Base-by-base conservation (phyloP, 2,797 vertebrate genomes). In the Microcaecilia unicolor region DNA sequence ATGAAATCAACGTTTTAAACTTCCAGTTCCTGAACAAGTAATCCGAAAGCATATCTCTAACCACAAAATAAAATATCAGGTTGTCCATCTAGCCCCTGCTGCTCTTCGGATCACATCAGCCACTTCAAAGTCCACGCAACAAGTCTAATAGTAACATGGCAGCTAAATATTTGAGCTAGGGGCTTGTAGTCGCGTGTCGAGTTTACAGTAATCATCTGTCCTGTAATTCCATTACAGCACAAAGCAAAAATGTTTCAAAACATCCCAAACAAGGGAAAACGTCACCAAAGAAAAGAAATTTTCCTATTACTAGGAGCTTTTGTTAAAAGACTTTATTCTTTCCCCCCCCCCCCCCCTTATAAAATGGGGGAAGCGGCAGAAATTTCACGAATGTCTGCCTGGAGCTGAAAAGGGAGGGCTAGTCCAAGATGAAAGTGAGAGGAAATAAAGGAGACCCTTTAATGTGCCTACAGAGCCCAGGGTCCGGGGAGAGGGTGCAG, bases 391-490 rank as follows among this genome's bases (percentile, higher is more conserved):
- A 88, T 86, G 83, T 76, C 84, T 77, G 87, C 89, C 85, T 79
- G 73, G 49, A 89, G 90, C 88, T 70, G 82, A 34, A 76, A 71
- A 66, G 75, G 87, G 80, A 82, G 83, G 84, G 74, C 75, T 85
- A 76, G 78, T 81, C 78, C 62, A 59, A 91, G 85, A 97, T 96
- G 92, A 97, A 95, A 97, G 92, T 86, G 74, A 80, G 74, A 73
- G 77, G 80, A 87, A 90, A 96, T 90, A 95, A 96, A 94, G 85
- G 85, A 86, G 80, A 85, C 83, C 78, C 90, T 94, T 95, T 92
- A 94, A 92, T 89, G 85, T 78, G 87, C 87, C 87, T 79, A 84
- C 80, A 83, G 88, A 84, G 86, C 83, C 87, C 80, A 51, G 55
- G 68, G 72, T 53, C 67, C 76, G 76, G 78, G 68, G 64, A 80